A percentile compares a stretch with the other conserved stretches of the same genome.
Evolutionary conservation across 1,140 invertebrate genomes (phyloP).

Genomic region (Apis laboriosa): DNA sequence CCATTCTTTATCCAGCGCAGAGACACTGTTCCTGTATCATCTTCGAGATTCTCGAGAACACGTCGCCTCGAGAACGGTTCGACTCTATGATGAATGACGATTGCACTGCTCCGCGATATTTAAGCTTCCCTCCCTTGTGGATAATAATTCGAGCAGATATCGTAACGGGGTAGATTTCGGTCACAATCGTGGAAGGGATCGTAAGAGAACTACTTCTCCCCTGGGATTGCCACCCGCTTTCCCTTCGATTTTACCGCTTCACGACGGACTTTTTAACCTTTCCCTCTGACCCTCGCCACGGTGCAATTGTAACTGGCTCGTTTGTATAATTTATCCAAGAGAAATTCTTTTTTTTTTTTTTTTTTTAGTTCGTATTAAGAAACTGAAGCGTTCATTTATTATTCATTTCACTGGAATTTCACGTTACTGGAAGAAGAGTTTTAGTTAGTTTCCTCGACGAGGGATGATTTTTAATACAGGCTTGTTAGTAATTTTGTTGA

Average conservation of each 20-base stretch:
- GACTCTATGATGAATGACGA: slow-evolving; percentile 14
- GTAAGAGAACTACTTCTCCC: slow-evolving; percentile 10
- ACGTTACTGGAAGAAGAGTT: too few relatives aligned
- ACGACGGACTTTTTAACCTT: slow-evolving; percentile 11
- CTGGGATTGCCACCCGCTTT: neutral
- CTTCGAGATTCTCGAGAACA: neutral
- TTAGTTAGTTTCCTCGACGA: too few relatives aligned
- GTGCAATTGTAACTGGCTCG: too few relatives aligned
- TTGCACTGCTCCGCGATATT: slow-evolving; percentile 30
- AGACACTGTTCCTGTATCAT: neutral
- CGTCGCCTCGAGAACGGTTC: neutral
- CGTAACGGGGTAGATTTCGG: slow-evolving; percentile 18
- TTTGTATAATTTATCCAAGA: neutral
- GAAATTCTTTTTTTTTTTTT: neutral
- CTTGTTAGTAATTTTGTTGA: too few relatives aligned
- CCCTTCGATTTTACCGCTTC: neutral
- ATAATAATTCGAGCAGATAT: slow-evolving; percentile 50
- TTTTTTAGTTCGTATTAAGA: neutral
- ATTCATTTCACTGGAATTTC: too few relatives aligned
- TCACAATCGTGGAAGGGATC: slow-evolving; percentile 21
- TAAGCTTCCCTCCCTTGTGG: slow-evolving; percentile 33
- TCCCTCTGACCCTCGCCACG: neutral
- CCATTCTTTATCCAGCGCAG: neutral
- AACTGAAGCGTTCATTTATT: too few relatives aligned
- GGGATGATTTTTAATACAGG: too few relatives aligned